phyloP scores from a whole-genome alignment of 2,888 invertebrate genomes.

The Pristionchus japonicus region DNA sequence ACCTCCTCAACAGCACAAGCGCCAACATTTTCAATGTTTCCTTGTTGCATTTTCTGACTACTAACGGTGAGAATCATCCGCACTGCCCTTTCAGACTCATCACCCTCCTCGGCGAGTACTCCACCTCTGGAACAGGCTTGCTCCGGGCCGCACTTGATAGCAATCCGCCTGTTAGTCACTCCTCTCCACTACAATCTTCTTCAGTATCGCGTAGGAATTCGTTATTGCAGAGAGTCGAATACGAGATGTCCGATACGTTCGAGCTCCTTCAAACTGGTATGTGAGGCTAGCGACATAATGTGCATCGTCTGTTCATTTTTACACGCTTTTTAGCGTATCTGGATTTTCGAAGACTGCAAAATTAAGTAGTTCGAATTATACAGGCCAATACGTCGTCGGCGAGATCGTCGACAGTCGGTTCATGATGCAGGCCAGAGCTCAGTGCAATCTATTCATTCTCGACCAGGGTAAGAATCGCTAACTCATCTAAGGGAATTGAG shows the following conservation, averaged over 20 bases:
- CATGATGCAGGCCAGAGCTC: not conserved
- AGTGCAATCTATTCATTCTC: constrained; percentile 6
- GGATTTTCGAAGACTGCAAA: too few species aligned
- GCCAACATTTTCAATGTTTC: too few species aligned
- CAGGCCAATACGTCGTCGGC: not conserved
- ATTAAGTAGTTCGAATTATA: too few species aligned
- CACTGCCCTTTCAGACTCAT: not conserved
- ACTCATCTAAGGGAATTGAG: too few species aligned
- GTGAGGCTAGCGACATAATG: not conserved
- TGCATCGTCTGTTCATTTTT: not conserved
- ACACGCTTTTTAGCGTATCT: too few species aligned
- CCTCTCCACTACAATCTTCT: too few species aligned
- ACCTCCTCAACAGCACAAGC: too few species aligned
- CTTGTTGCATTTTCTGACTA: too few species aligned
- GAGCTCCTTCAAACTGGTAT: not conserved
- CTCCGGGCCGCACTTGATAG: not conserved
- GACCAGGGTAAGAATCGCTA: not conserved
- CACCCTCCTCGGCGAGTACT: not conserved
- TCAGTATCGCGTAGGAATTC: too few species aligned
- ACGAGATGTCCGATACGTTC: not conserved
- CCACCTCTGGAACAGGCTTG: not conserved
- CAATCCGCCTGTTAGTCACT: not conserved
- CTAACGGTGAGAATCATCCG: too few species aligned
- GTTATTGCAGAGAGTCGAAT: not conserved
- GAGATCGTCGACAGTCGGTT: not conserved